These are phyloP conservation scores for Lysiphlebus fabarum DNA, from an alignment of 1,140 invertebrate genomes.

Conservation along the genomic window DNA sequence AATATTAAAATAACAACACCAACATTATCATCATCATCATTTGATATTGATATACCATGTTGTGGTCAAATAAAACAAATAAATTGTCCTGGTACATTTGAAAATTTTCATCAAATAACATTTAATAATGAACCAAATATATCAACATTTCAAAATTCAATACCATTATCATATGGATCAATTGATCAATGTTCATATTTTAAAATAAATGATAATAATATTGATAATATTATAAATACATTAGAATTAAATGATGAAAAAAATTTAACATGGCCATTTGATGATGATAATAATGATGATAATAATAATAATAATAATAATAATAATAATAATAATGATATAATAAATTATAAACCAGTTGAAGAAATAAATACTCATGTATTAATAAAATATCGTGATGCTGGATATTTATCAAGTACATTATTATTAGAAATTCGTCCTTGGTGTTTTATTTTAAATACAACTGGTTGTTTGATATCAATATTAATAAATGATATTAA, in stretches of 20 bases:
- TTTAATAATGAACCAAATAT: slow-evolving; percentile 60
- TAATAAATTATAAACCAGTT: slow-evolving; percentile 49
- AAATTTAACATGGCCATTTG: slow-evolving; percentile 59
- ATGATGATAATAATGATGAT: slow-evolving; percentile 51
- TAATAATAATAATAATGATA: too few relatives aligned
- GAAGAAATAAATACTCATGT: slow-evolving; percentile 61
- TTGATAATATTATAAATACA: slow-evolving; percentile 52
- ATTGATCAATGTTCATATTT: slow-evolving; percentile 60
- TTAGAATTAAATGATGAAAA: slow-evolving; percentile 41
- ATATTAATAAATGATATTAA: slow-evolving; percentile 50
- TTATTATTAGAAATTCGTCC: slow-evolving; percentile 70
- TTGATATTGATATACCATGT: slow-evolving; percentile 57
- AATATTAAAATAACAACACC: slow-evolving; percentile 64
- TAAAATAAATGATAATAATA: slow-evolving; percentile 53
- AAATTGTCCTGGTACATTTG: slow-evolving; percentile 63
- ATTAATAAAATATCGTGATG: slow-evolving; percentile 61
- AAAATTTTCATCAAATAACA: slow-evolving; percentile 63
- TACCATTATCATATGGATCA: slow-evolving; percentile 63
- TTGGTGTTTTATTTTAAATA: slow-evolving; percentile 73
- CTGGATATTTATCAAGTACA: slow-evolving; percentile 63
- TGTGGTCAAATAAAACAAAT: slow-evolving; percentile 63
- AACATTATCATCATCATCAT: slow-evolving; percentile 53
- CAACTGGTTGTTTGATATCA: slow-evolving; percentile 59
- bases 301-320: too few relatives aligned
- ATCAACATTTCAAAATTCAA: slow-evolving; percentile 57